A percentile compares a stretch with the other conserved stretches of the same genome.
Conservation (phyloP, 2,888 invertebrate species). For the Drosophila buzzatii region DNA sequence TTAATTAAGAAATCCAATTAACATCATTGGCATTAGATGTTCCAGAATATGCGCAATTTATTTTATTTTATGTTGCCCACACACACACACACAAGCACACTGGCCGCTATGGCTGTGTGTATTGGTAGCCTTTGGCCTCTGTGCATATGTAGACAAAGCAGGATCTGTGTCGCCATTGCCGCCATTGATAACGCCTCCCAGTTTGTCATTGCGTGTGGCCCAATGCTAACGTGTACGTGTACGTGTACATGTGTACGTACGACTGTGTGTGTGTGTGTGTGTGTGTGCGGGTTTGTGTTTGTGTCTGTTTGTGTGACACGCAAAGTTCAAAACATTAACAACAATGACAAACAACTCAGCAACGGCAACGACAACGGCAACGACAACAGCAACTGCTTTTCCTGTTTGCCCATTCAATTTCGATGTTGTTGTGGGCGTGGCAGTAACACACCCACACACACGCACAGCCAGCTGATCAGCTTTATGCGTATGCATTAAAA, state of each 20-base stretch:
- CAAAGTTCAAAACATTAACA: slow-evolving; percentile 67
- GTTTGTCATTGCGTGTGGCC: slow-evolving; percentile 42
- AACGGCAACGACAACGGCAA: slow-evolving; percentile 4
- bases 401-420: slow-evolving; percentile 44
- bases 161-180: slow-evolving; percentile 60
- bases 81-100: slow-evolving; percentile 24
- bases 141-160: slow-evolving; percentile 43
- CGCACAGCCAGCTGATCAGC: slow-evolving; percentile 43
- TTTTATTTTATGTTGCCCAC: slow-evolving; percentile 59
- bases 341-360: slow-evolving; percentile 63
- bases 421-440: slow-evolving; percentile 43
- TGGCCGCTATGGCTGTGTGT: neutral
- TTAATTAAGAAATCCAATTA: slow-evolving; percentile 81
- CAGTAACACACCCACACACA: slow-evolving; percentile 22
- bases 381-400: slow-evolving; percentile 38
- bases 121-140: slow-evolving; percentile 29
- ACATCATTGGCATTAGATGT: slow-evolving; percentile 77
- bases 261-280: slow-evolving; percentile 6
- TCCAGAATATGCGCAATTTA: slow-evolving; percentile 75
- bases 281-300: slow-evolving; percentile 11
- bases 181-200: slow-evolving; percentile 52
- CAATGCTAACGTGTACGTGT: slow-evolving; percentile 16
- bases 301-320: slow-evolving; percentile 48
- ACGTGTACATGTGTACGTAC: slow-evolving; percentile 7
- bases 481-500: slow-evolving; percentile 7